Conservation (phyloP, 2,113 vertebrate genomes). For the Barnardius zonarius region DNA sequence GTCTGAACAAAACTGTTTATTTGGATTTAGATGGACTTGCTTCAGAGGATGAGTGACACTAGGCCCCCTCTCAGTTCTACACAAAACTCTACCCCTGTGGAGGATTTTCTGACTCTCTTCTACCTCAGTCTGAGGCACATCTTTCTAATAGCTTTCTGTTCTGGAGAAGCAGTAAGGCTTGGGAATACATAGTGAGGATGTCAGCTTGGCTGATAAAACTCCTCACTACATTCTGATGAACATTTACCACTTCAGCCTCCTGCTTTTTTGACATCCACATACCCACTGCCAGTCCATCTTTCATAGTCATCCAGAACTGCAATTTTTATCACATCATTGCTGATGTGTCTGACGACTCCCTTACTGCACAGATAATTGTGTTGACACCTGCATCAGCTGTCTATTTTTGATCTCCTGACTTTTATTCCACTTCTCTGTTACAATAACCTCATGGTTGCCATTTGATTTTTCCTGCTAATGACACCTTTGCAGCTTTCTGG, state of each 20-base stretch:
- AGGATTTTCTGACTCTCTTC: neutral
- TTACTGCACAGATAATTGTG: neutral
- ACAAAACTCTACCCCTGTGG: neutral
- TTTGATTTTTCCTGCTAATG: neutral
- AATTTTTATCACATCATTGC: neutral
- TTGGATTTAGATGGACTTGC: neutral
- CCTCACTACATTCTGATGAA: neutral
- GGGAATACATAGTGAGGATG: neutral
- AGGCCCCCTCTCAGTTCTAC: neutral
- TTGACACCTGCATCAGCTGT: neutral
- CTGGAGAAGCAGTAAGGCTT: neutral
- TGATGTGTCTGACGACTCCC: neutral
- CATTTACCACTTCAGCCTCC: neutral
- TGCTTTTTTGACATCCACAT: neutral
- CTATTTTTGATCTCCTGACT: neutral
- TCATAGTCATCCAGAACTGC: neutral
- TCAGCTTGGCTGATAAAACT: neutral
- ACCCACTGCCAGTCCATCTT: neutral
- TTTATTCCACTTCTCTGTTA: neutral
- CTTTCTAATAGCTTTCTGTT: neutral
- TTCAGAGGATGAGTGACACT: fast-evolving
- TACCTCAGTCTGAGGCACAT: neutral
- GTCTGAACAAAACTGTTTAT: neutral
- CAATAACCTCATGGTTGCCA: neutral
- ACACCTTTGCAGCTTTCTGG: neutral